These are phyloP conservation scores for Platygyra sinensis DNA, from an alignment of 64 coral and sea anemone species.

Conservation along the genomic window DNA sequence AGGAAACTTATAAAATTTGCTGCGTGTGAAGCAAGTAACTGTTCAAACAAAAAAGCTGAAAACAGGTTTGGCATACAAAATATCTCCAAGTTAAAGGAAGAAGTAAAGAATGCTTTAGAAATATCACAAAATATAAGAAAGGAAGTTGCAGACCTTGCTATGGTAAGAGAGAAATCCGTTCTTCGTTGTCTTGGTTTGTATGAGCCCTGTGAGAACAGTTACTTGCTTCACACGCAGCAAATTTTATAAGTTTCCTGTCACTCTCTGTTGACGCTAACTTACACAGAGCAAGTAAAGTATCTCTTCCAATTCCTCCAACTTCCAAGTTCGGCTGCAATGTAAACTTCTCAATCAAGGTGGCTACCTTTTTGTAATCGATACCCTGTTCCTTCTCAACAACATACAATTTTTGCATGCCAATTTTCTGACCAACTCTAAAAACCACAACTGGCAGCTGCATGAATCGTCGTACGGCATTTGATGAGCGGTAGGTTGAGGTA, in stretches of 20 bases:
- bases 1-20: slow-evolving; percentile 58
- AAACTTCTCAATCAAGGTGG: slow-evolving; percentile 27
- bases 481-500: slow-evolving; percentile 6
- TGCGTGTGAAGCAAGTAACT: slow-evolving; percentile 40
- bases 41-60: slow-evolving; percentile 10
- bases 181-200: background rate
- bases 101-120: slow-evolving; percentile 42
- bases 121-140: no score
- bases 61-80: slow-evolving; percentile 33
- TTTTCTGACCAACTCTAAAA: slow-evolving; percentile 27
- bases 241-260: slow-evolving; percentile 57
- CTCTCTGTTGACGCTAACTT: slow-evolving; percentile 57
- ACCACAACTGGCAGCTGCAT: slow-evolving; percentile 70
- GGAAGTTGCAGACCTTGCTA: slow-evolving; percentile 44
- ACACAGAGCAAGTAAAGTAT: slow-evolving; percentile 31
- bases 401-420: slow-evolving; percentile 47
- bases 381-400: slow-evolving; percentile 40
- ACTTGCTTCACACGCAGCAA: slow-evolving; percentile 55
- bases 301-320: slow-evolving; percentile 23
- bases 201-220: background rate
- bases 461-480: slow-evolving; percentile 36
- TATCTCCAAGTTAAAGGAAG: slow-evolving; percentile 11
- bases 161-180: background rate
- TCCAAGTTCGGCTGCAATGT: slow-evolving; percentile 31
- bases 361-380: slow-evolving; percentile 38